Evolutionary conservation across 2,113 vertebrate genomes (phyloP).

Genomic region (Micromys minutus): DNA sequence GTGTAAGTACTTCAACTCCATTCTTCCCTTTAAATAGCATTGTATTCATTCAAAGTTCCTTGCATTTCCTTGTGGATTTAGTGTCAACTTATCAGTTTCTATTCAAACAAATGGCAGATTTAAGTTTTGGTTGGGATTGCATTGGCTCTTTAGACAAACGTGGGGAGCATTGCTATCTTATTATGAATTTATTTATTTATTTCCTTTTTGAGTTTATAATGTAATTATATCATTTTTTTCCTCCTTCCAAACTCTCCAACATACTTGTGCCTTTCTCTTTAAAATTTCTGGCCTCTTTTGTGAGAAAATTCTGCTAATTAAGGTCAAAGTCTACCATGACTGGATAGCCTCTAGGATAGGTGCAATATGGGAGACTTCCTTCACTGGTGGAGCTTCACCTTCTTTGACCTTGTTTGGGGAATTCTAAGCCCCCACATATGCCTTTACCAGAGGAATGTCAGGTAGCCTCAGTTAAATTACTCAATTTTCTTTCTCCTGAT

Average conservation of each 20-base stretch:
- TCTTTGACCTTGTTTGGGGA: too few relatives aligned
- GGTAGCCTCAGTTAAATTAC: too few relatives aligned
- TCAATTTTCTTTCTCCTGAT: too few relatives aligned
- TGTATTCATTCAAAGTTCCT: neutral
- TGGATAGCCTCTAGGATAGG: too few relatives aligned
- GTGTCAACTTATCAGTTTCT: neutral
- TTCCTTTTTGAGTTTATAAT: neutral
- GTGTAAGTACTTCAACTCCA: neutral
- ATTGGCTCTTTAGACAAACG: neutral
- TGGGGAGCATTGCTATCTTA: constrained; percentile 1
- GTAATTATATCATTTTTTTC: neutral
- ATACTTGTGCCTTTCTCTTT: neutral
- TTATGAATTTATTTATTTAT: neutral
- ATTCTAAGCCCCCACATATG: too few relatives aligned
- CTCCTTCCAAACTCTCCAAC: neutral
- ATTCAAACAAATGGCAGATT: neutral
- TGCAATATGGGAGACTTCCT: too few relatives aligned
- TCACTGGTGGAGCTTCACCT: too few relatives aligned
- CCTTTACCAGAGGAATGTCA: too few relatives aligned
- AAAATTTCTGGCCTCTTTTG: neutral
- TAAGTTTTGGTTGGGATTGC: neutral
- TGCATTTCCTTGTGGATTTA: constrained; percentile 22
- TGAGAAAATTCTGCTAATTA: too few relatives aligned
- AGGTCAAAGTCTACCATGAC: too few relatives aligned
- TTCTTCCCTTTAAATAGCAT: neutral